phyloP scores from a whole-genome alignment of 2,888 invertebrate species.

The Camponotus fellah region DNA sequence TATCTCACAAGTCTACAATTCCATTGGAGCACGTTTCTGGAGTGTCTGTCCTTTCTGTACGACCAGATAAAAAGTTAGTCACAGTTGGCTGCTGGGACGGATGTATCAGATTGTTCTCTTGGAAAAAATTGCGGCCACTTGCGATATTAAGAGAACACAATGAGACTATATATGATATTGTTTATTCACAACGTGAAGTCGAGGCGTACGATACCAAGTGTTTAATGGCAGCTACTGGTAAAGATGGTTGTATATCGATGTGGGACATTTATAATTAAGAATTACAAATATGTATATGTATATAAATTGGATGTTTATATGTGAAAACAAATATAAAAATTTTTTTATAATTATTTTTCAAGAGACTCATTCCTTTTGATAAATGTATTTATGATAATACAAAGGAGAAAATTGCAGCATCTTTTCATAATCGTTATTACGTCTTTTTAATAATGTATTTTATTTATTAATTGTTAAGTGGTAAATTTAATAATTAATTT shows the following conservation, averaged over 20 bases:
- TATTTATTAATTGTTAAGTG: constrained; percentile 5
- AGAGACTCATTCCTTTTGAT: neutral
- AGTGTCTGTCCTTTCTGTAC: constrained; percentile 90
- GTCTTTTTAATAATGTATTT: neutral
- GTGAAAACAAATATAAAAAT: neutral
- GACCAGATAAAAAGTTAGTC: constrained; percentile 91
- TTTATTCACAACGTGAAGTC: constrained; percentile 90
- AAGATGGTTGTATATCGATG: constrained; percentile 92
- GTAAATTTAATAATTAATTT: neutral
- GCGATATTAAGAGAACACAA: constrained; percentile 92
- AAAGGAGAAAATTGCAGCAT: neutral
- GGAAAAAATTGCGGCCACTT: constrained; percentile 91
- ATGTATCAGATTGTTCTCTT: constrained; percentile 91
- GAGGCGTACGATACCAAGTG: constrained; percentile 90
- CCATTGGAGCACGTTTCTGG: constrained; percentile 91
- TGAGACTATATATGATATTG: constrained; percentile 90
- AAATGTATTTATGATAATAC: neutral
- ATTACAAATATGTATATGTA: constrained; percentile 49
- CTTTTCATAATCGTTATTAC: constrained; percentile 1
- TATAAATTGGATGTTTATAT: neutral
- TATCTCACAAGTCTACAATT: constrained; percentile 86
- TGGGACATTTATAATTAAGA: constrained; percentile 93
- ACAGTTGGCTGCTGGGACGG: constrained; percentile 93
- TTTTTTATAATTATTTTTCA: constrained; percentile 12
- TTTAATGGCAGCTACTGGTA: constrained; percentile 92